Evolutionary conservation across 1,140 invertebrate species (phyloP).

Genomic region (Berghia stephanieae): DNA sequence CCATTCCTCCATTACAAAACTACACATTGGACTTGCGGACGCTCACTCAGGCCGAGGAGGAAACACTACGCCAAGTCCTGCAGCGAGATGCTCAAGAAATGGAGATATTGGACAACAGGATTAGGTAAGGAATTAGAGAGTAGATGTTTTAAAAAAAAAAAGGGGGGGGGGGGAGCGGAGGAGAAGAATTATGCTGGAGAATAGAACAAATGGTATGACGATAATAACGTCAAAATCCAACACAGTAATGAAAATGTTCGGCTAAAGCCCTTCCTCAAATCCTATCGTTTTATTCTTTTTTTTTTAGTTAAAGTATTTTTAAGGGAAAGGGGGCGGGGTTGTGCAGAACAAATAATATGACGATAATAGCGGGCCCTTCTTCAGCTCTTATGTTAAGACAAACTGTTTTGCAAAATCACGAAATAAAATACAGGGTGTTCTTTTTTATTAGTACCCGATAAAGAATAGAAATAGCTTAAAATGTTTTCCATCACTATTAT

Average conservation of each 20-base stretch:
- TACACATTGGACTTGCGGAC: constrained; percentile 9
- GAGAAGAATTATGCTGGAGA: no score
- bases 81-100: constrained; percentile 17
- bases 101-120: constrained; percentile 13
- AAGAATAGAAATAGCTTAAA: no score
- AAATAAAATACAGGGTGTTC: background rate
- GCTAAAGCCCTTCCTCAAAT: background rate
- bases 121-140: constrained; percentile 2
- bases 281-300: background rate
- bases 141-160: background rate
- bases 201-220: background rate
- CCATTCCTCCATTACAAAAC: background rate
- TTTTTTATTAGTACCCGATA: background rate
- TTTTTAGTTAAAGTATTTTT: background rate
- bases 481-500: no score
- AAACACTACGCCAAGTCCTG: constrained; percentile 5
- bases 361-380: no score
- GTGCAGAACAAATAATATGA: no score
- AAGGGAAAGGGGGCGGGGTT: no score
- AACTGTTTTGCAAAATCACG: background rate
- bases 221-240: background rate
- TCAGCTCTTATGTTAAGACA: background rate
- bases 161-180: no score
- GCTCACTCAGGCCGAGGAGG: constrained; percentile 19
- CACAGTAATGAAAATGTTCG: background rate